Evolutionary conservation across 2,797 vertebrate species (phyloP), one percentile per base, ranked within the genome.

Genomic region (Morelia viridis): DNA sequence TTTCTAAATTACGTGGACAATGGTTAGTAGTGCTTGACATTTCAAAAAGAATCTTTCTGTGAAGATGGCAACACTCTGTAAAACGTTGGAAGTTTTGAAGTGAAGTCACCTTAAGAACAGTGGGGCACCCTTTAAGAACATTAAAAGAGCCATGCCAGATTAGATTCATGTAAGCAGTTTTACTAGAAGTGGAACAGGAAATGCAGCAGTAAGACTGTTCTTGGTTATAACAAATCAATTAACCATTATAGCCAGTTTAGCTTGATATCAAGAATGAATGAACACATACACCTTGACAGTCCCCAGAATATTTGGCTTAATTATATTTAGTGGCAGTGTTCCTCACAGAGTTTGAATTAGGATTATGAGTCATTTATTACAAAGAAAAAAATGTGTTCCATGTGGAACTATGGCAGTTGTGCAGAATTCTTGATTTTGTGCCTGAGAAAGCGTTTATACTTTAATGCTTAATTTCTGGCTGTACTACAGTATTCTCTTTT

Each of bases 211-310:
- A 53, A 53, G 26, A 88, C 11, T 24, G 41, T 76, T 76, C 85
- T 91, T 46, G 28, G 41, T 57, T 53, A 7, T 46, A 56, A 83
- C 65, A 41, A 65, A 86, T 86, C 84, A 86, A 60, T 91, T 60
- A 87, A 58, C 50, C 62, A 24, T 26, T 87, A 50, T 60, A 89
- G 68, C 56, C 50, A 31, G 11, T 85, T 92, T 83, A 41, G 71
- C n/a, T 6, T 56, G 19, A 22, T 88, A 31, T 84, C 68, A 92
- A 61, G 65, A 88, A 91, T 87, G 56, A 87, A 88, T 83, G 46
- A 88, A 87, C 65, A 92, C 58, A 58, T 83, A 46, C 68, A 83
- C n/a, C 57, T n/a, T 88, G 57, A 35, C 57, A 83, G 80, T 35
- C 58, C 28, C 31, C 19, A 80, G 31, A 87, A 83, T 22, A 56